Base-by-base conservation (phyloP, 2,113 vertebrate genomes). In the Catharus minimus region DNA sequence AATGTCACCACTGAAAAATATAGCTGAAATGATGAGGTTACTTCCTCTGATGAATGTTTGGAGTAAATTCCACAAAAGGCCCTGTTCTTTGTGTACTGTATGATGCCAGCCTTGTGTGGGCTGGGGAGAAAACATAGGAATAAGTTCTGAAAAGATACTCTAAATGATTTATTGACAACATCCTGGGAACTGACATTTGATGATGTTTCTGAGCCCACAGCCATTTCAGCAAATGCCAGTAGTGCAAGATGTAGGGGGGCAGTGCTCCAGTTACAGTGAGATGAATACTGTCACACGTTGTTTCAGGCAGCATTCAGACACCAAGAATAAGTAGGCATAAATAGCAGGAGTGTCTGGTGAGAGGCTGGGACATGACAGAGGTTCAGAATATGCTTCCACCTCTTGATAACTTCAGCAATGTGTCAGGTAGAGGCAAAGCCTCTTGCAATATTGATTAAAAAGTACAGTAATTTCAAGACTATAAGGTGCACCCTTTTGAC, bases 1-100 rank as follows among this genome's bases (percentile, higher is more conserved):
- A 96, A 95, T 92, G 88, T 71, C 90, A 83, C 18, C 52, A 78
- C 88, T 92, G 82, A 94, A 96, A 95, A 95, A 94, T 95, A 94
- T 7, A 92, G 92, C 57, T 92, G 80, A 88, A 93, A 83, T n/a
- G 11, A 86, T 94, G 76, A 78, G 7, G 30, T 95, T 83, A 92
- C 82, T 78, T 94, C 80, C 82, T 90, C 57, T 86, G 83, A 71
- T 77, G 73, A 94, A 74, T 93, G 67, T 90, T 74, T 77, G 61
- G 68, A 88, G 33, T 49, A 90, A 94, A 88, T 91, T 69, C 60
- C 33, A 80, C 76, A 88, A 92, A 91, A 93, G 83, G 21, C 61
- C 20, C 9, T 11, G 15, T 20, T 91, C 55, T 90, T 83, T 65
- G 15, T 86, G 53, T 92, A 27, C 79, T 78, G 19, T 55, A 32